Evolutionary conservation across 2,888 invertebrate genomes (phyloP).

Genomic region (Dinocampus coccinellae): DNA sequence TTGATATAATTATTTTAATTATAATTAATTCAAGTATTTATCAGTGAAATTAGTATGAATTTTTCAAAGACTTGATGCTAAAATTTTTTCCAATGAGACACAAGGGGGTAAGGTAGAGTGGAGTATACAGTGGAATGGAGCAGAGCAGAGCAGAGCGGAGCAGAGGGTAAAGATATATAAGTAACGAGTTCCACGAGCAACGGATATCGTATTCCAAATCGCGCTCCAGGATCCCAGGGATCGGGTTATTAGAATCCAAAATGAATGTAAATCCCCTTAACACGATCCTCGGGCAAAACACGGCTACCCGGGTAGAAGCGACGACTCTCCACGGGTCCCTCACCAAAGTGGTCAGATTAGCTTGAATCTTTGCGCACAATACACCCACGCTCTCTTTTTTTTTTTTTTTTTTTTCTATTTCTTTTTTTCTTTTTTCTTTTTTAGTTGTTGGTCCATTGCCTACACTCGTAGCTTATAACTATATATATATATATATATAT

Average conservation of each 20-base stretch:
- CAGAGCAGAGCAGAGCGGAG: background rate
- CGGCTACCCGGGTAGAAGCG: slow-evolving; percentile 62
- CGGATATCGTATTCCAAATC: slow-evolving; percentile 67
- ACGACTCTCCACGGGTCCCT: slow-evolving; percentile 46
- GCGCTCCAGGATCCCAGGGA: slow-evolving; percentile 61
- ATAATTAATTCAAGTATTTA: no score
- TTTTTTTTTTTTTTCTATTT: slow-evolving; percentile 28
- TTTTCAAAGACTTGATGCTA: no score
- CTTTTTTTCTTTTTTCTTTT: background rate
- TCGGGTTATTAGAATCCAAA: slow-evolving; percentile 69
- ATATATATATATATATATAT: slow-evolving; percentile 3
- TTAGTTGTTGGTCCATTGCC: slow-evolving; percentile 34
- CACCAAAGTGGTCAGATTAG: slow-evolving; percentile 64
- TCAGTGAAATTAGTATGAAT: no score
- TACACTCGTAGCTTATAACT: slow-evolving; percentile 18
- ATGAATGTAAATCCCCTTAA: slow-evolving; percentile 70
- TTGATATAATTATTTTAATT: no score
- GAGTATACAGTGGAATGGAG: background rate
- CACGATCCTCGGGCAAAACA: slow-evolving; percentile 69
- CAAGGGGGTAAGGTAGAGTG: no score
- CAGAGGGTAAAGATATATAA: background rate
- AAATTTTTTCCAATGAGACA: no score
- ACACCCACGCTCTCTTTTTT: slow-evolving; percentile 25
- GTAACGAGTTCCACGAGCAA: slow-evolving; percentile 24
- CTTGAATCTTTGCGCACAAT: slow-evolving; percentile 39